phyloP scores from a whole-genome alignment of 2,797 vertebrate genomes.

The Lagorchestes hirsutus region DNA sequence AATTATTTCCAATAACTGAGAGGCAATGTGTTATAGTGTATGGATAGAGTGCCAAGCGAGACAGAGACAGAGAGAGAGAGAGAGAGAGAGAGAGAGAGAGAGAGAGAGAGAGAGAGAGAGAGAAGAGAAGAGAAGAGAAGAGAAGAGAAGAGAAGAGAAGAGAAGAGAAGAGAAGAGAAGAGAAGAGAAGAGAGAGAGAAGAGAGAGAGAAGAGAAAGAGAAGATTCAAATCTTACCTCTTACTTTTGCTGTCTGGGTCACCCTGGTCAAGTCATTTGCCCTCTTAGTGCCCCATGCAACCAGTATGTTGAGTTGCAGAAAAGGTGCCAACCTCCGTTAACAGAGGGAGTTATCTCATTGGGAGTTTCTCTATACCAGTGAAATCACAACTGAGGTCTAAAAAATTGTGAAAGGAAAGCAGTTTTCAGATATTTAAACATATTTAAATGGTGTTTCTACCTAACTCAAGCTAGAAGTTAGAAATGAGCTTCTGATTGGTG shows the following conservation, averaged over 20 bases:
- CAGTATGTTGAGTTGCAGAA: neutral
- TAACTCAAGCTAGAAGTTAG: neutral
- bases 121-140: too few species aligned
- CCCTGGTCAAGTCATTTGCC: neutral
- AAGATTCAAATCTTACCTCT: neutral
- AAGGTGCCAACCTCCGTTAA: neutral
- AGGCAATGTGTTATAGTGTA: neutral
- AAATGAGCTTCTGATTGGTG: neutral
- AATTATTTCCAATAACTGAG: neutral
- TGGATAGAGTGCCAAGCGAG: neutral
- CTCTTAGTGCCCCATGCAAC: neutral
- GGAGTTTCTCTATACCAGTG: neutral
- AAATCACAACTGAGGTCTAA: neutral
- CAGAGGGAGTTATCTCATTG: neutral
- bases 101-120: too few species aligned
- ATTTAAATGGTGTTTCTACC: neutral
- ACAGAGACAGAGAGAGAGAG: fast-evolving
- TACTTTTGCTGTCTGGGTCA: neutral
- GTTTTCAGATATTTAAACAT: neutral
- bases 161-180: too few species aligned
- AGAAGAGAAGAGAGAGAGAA: too few species aligned
- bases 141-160: too few species aligned
- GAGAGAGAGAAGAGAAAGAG: too few species aligned
- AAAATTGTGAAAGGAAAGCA: neutral
- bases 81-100: too few species aligned